These are phyloP conservation scores for Pachyrhynchus sulphureomaculatus DNA, from an alignment of 1,140 invertebrate genomes.

Conservation along the genomic window DNA sequence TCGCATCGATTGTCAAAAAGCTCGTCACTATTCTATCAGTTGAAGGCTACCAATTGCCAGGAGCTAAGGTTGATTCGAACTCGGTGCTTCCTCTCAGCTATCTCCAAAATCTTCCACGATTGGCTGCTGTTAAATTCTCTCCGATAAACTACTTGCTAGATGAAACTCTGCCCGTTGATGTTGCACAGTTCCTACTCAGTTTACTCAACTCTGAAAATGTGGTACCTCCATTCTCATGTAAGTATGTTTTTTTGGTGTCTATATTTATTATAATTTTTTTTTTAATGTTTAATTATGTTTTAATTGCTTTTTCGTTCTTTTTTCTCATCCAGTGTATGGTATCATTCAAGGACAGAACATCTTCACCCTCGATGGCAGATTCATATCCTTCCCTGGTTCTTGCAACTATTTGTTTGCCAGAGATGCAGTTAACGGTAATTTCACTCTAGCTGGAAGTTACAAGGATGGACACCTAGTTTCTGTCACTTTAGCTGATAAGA, in stretches of 20 bases:
- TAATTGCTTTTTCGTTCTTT: no score
- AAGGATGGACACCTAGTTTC: conserved; percentile 59
- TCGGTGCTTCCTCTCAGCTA: conserved; percentile 30
- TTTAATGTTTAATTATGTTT: no score
- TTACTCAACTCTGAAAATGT: conserved; percentile 52
- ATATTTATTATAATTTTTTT: not conserved
- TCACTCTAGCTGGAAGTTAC: conserved; percentile 66
- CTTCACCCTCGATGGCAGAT: conserved; percentile 83
- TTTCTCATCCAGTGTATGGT: conserved; percentile 58
- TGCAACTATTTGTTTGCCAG: conserved; percentile 83
- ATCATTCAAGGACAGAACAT: conserved; percentile 77
- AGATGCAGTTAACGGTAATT: conserved; percentile 81
- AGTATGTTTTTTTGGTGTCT: conserved; percentile 12
- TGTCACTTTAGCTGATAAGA: conserved; percentile 60
- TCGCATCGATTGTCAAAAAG: conserved; percentile 50
- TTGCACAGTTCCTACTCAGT: conserved; percentile 25
- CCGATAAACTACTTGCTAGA: conserved; percentile 59
- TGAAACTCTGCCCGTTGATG: conserved; percentile 52
- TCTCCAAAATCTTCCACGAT: conserved; percentile 49
- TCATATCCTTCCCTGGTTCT: conserved; percentile 72
- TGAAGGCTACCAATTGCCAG: conserved; percentile 5
- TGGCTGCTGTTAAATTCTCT: conserved; percentile 57
- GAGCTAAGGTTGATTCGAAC: conserved; percentile 7
- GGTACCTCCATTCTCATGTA: conserved; percentile 56
- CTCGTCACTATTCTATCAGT: conserved; percentile 13